Base-by-base conservation (phyloP, 2,113 vertebrate species). In the Muntiacus muntjak region DNA sequence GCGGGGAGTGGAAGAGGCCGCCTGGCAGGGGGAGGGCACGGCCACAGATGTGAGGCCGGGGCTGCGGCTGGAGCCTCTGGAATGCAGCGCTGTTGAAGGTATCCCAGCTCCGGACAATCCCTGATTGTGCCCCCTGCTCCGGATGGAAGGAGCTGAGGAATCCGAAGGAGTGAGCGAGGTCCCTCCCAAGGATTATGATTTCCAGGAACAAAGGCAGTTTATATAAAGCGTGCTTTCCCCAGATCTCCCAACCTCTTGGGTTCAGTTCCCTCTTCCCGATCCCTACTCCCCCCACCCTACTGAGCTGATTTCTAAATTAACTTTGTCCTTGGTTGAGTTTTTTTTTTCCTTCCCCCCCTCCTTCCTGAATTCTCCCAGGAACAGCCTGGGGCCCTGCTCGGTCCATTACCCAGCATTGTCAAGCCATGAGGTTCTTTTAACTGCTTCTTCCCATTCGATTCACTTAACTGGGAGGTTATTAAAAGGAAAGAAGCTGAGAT, bases 251-350 rank as follows among this genome's bases (percentile, higher is more conserved):
- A 52, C 45, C 86, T 88, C 93, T 16, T 23, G 47, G 57, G 90
- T 96, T 96, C 95, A 71, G 40, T 84, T 45, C 43, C 40, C 15
- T 43, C 23, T 21, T 47, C 23, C 33, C 67, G 23, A 45, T 21
- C 93, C 36, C 36, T 2, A 21, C n/a, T 76, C n/a, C 30, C 78
- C n/a, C 30, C 71, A 54, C 23, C 84, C 89, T 25, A 4, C 1
- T 2, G 91, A 64, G 88, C 92, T 94, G 89, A 95, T 97, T 98
- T 97, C 96, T 95, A 95, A 98, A 97, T 97, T 97, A 98, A 97
- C 95, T 95, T 98, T 74, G 55, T 95, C 88, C 83, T 97, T n/a
- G 21, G 94, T 78, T 1, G 92, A 96, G 94, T 21, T 81, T 60
- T 54, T 89, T 81, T 93, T 71, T 33, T 36, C 2, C 10, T 43